Evolutionary conservation across 2,113 vertebrate genomes (phyloP).

Genomic region (Oriolus oriolus): DNA sequence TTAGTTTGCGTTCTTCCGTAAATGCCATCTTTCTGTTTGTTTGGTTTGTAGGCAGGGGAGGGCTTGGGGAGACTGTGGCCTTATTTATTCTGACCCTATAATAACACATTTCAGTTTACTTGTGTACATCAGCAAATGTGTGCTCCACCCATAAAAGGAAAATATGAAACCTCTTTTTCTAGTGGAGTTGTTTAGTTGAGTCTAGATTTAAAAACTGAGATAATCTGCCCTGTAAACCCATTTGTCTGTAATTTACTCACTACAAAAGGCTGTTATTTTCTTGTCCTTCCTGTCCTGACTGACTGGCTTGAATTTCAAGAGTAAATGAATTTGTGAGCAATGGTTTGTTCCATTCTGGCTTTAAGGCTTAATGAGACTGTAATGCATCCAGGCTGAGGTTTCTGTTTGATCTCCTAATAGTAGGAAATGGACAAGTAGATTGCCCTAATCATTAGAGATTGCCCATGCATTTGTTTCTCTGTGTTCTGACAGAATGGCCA

Average conservation of each 20-base stretch:
- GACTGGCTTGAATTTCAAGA: constrained; percentile 42
- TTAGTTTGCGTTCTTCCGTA: not conserved
- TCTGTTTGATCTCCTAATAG: constrained; percentile 1
- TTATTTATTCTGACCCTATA: not conserved
- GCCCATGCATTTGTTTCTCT: not conserved
- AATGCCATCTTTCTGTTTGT: not conserved
- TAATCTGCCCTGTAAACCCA: not conserved
- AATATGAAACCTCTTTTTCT: not conserved
- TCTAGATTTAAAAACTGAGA: not conserved
- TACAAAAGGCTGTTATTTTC: not conserved
- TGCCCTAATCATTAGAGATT: not conserved
- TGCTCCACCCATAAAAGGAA: not conserved
- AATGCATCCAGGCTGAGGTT: constrained; percentile 16
- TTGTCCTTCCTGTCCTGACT: not conserved
- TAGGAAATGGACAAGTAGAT: constrained; percentile 16
- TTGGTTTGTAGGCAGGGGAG: not conserved
- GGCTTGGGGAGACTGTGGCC: not conserved
- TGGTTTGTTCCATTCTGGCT: constrained; percentile 20
- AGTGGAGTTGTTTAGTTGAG: not conserved
- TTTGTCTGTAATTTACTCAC: constrained; percentile 1
- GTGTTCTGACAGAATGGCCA: not conserved
- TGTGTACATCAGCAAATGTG: not conserved
- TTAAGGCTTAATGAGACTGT: constrained; percentile 32
- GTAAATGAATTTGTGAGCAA: constrained; percentile 38
- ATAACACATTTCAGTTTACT: not conserved